Percentiles rank a stretch among this genome's conserved stretches.
These are phyloP conservation scores for Rhincodon typus DNA, from an alignment of 2,797 vertebrate genomes.

Conservation along the genomic window DNA sequence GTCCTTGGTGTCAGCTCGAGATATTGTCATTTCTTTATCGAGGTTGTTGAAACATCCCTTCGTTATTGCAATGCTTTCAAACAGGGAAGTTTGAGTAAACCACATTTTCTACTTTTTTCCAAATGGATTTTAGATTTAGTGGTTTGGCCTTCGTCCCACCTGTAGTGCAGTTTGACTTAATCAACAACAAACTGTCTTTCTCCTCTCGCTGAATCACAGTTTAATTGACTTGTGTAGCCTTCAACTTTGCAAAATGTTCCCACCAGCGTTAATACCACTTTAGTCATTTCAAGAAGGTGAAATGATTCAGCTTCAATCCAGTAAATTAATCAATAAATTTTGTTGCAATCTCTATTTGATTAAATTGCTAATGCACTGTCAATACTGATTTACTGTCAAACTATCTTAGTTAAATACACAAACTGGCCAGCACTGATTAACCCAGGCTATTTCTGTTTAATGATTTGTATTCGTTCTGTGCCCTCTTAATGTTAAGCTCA, in stretches of 20 bases:
- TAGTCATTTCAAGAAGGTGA: not conserved
- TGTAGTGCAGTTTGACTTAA: not conserved
- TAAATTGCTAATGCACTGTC: not conserved
- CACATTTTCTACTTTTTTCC: not conserved
- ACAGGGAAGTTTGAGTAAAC: not conserved
- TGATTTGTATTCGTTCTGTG: not conserved
- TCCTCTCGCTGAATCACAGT: not conserved
- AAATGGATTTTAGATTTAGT: not conserved
- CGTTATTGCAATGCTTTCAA: not conserved
- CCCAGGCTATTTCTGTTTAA: not conserved
- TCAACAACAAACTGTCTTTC: not conserved
- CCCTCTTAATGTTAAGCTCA: not conserved
- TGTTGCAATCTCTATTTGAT: not conserved
- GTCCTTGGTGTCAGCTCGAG: not conserved
- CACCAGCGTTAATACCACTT: not conserved
- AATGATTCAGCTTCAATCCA: not conserved
- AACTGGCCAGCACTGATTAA: not conserved
- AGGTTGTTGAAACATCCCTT: not conserved
- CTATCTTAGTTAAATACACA: not conserved
- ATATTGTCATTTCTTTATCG: not conserved
- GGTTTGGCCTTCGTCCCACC: not conserved
- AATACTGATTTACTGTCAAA: not conserved
- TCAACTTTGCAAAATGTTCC: not conserved
- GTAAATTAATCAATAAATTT: not conserved
- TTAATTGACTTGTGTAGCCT: not conserved